These are phyloP conservation scores for Rostratula benghalensis DNA, from an alignment of 2,113 vertebrate species.

Conservation along the genomic window DNA sequence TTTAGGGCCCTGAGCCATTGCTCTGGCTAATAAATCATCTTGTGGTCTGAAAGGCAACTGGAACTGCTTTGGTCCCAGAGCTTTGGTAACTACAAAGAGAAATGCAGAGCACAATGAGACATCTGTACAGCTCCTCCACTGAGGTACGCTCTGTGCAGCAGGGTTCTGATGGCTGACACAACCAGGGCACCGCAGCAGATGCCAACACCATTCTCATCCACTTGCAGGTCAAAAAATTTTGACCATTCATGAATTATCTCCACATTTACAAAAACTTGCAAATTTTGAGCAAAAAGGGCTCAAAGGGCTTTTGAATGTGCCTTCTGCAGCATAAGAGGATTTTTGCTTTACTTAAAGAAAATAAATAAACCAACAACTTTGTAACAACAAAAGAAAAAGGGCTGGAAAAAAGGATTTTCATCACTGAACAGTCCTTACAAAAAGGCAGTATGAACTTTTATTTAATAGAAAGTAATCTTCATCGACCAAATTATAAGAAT, in stretches of 20 bases:
- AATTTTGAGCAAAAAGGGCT: background rate
- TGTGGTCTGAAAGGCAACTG: conserved; percentile 88
- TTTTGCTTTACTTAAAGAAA: background rate
- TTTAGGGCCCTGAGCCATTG: conserved; percentile 85
- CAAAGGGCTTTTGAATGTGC: background rate
- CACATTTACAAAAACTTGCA: background rate
- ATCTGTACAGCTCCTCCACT: background rate
- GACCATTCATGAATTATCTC: background rate
- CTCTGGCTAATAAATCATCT: conserved; percentile 85
- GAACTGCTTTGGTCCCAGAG: conserved; percentile 87
- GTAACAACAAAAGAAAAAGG: background rate
- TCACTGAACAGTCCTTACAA: background rate
- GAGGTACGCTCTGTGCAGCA: background rate
- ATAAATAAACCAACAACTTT: background rate
- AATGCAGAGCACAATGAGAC: background rate
- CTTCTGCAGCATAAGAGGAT: background rate
- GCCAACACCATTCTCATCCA: background rate
- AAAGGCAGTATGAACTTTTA: background rate
- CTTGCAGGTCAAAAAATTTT: background rate
- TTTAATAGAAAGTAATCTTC: background rate
- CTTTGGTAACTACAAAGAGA: conserved; percentile 84
- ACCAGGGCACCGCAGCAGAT: background rate
- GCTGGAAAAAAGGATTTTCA: background rate
- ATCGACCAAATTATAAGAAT: background rate
- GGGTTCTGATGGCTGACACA: background rate